Percentiles rank a stretch among this genome's conserved stretches.
Evolutionary conservation across 2,113 vertebrate genomes (phyloP).

Genomic region (Noctilio leporinus): DNA sequence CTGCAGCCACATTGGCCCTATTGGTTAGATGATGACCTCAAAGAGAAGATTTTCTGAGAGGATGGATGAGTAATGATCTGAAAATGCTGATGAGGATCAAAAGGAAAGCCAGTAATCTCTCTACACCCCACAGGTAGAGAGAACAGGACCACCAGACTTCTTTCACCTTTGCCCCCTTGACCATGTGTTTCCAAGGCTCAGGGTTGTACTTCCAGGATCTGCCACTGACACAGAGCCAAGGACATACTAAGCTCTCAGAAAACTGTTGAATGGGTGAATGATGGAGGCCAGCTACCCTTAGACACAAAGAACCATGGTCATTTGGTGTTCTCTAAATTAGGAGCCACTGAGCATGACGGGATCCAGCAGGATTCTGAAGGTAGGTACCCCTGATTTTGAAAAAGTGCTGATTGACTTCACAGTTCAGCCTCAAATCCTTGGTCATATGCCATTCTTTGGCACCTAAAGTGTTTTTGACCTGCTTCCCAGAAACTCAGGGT

Average conservation of each 20-base stretch:
- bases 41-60: neutral
- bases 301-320: neutral
- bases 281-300: neutral
- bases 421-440: neutral
- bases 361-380: neutral
- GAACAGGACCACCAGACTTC: neutral
- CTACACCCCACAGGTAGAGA: neutral
- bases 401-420: neutral
- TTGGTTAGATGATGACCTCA: neutral
- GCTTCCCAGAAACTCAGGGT: neutral
- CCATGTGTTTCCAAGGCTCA: neutral
- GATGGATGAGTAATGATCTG: neutral
- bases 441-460: neutral
- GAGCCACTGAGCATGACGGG: neutral
- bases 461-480: neutral
- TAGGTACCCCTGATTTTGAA: neutral
- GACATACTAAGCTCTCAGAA: neutral
- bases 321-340: neutral
- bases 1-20: neutral
- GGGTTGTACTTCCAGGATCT: neutral
- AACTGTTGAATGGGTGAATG: neutral
- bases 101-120: neutral
- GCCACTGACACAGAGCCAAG: neutral
- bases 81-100: neutral
- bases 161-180: neutral